phyloP scores from a whole-genome alignment of 2,113 vertebrate genomes.

The Vulpes ferrilata region DNA sequence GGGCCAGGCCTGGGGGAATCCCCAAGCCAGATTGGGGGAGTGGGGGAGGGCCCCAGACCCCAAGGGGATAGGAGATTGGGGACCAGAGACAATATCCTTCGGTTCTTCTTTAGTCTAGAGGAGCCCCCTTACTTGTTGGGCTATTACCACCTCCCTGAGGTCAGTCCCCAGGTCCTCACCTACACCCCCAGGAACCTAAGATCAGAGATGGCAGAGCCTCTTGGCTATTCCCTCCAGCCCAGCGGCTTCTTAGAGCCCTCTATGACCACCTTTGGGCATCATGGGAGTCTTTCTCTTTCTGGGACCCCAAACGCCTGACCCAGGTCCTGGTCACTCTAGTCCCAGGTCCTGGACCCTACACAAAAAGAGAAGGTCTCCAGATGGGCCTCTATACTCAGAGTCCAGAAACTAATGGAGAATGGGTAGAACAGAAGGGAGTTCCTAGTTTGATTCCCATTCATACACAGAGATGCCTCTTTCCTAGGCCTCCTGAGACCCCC shows the following conservation, averaged over 20 bases:
- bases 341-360: background rate
- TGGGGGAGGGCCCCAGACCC: background rate
- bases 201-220: background rate
- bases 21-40: background rate
- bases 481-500: slow-evolving; percentile 19
- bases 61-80: slow-evolving; percentile 5
- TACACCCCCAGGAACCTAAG: slow-evolving; percentile 24
- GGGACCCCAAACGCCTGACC: slow-evolving; percentile 1
- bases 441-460: background rate
- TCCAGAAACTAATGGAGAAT: slow-evolving; percentile 17
- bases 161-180: background rate
- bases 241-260: background rate
- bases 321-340: background rate
- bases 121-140: background rate
- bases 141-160: background rate
- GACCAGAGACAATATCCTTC: background rate
- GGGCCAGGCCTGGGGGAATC: slow-evolving; percentile 65
- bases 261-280: background rate
- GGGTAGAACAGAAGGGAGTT: background rate
- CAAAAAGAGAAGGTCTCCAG: background rate
- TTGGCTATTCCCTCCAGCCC: background rate
- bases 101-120: slow-evolving; percentile 8
- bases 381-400: background rate
- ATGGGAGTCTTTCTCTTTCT: background rate
- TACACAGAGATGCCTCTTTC: background rate